Percentiles rank a stretch among this genome's conserved stretches.
Evolutionary conservation across 2,113 vertebrate species (phyloP).

Genomic region (Pelecanoides urinatrix): DNA sequence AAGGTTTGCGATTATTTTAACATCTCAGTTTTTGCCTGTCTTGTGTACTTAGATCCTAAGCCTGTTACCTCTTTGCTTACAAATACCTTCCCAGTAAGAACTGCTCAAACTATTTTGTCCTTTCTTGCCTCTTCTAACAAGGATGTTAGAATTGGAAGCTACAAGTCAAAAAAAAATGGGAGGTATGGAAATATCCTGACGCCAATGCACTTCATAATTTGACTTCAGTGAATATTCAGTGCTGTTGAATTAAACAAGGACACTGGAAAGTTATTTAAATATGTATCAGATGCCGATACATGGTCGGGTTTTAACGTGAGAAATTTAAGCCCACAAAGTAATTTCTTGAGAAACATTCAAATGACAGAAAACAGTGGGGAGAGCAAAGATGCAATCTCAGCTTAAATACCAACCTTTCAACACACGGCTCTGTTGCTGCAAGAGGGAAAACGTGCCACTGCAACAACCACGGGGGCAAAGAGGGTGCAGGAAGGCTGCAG

Average conservation of each 20-base stretch:
- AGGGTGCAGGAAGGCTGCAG: not conserved
- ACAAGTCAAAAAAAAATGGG: not conserved
- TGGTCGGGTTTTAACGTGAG: not conserved
- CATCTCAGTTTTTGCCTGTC: not conserved
- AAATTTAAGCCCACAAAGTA: not conserved
- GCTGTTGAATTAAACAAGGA: constrained; percentile 9
- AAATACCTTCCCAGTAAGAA: not conserved
- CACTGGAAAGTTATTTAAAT: constrained; percentile 27
- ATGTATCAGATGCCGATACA: not conserved
- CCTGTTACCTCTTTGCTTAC: not conserved
- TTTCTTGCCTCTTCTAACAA: not conserved
- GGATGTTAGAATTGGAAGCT: not conserved
- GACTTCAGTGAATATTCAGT: not conserved
- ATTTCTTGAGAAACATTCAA: not conserved
- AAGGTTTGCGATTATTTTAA: constrained; percentile 17
- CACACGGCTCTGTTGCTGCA: not conserved
- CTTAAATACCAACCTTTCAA: not conserved
- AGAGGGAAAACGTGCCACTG: not conserved
- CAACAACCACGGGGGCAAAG: not conserved
- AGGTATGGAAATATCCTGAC: not conserved
- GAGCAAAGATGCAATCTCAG: not conserved
- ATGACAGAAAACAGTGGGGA: not conserved
- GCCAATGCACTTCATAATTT: not conserved
- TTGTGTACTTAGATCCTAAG: not conserved
- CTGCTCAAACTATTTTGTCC: not conserved